Conservation (phyloP, 2,113 vertebrate species). For the Semnopithecus entellus region DNA sequence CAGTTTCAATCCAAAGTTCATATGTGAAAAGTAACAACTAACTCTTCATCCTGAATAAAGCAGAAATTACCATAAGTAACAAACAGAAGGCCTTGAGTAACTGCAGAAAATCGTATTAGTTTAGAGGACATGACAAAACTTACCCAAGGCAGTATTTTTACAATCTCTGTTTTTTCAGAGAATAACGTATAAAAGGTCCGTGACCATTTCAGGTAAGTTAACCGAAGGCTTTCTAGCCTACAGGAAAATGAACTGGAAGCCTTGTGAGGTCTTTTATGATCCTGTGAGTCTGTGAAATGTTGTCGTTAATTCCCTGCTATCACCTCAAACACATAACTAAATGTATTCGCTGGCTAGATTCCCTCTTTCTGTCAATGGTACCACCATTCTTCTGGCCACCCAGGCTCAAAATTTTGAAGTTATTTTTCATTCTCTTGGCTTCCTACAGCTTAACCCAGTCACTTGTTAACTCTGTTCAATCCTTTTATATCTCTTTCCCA, state of each 20-base stretch:
- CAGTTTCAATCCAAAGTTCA: neutral
- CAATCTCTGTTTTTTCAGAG: neutral
- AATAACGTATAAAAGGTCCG: neutral
- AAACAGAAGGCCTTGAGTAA: neutral
- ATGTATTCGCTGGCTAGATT: conserved; percentile 64
- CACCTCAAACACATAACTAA: conserved; percentile 56
- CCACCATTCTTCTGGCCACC: conserved; percentile 25
- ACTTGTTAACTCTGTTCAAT: neutral
- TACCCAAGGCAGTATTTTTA: neutral
- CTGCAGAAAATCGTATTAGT: neutral
- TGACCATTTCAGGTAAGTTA: neutral
- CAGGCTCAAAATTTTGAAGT: conserved; percentile 34
- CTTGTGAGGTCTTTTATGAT: neutral
- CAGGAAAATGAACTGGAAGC: neutral
- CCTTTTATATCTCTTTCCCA: conserved; percentile 4
- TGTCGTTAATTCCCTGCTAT: neutral
- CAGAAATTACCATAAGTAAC: neutral
- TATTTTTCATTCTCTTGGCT: conserved; percentile 54
- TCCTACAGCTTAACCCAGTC: neutral
- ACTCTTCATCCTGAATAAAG: neutral
- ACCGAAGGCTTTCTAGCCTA: neutral
- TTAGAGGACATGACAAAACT: neutral
- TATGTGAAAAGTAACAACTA: neutral
- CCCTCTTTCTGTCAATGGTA: conserved; percentile 66
- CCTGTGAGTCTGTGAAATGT: neutral